A percentile compares a stretch with the other conserved stretches of the same genome.
phyloP scores from a whole-genome alignment of 23 tunicate genomes.

The Ascidia mentula region DNA sequence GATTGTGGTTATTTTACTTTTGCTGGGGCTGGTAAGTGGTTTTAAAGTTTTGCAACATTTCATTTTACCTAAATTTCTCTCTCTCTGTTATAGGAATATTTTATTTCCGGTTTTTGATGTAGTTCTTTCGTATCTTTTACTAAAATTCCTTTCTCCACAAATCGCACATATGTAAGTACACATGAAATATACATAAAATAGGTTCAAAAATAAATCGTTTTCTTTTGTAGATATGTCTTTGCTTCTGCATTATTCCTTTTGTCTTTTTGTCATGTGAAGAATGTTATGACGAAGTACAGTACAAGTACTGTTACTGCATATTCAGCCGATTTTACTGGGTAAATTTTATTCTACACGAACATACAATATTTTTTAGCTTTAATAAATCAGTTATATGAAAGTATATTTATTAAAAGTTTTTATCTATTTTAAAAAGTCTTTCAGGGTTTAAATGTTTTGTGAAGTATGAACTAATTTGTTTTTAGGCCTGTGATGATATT shows the following conservation, averaged over 20 bases:
- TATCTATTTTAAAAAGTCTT: too few species aligned
- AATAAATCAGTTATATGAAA: too few species aligned
- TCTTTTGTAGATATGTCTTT: not conserved
- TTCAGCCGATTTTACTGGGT: not conserved
- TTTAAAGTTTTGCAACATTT: too few species aligned
- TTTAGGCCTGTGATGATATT: slow-evolving; percentile 8
- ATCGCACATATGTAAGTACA: not conserved
- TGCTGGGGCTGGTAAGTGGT: slow-evolving; percentile 80
- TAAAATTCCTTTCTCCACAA: not conserved
- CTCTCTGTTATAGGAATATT: not conserved
- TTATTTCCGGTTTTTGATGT: not conserved
- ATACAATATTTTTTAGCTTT: too few species aligned
- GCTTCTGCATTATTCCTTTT: not conserved
- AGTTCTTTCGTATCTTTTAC: not conserved
- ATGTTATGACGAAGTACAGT: not conserved
- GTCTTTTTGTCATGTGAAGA: not conserved
- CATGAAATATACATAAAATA: not conserved
- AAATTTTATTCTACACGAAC: too few species aligned
- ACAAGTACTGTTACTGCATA: not conserved
- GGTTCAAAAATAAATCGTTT: not conserved
- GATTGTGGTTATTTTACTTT: slow-evolving; percentile 77
- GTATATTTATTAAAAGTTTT: too few species aligned
- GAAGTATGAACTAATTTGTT: not conserved
- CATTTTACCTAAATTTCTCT: too few species aligned
- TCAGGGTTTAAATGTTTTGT: too few species aligned